A percentile compares a stretch with the other conserved stretches of the same genome.
These are phyloP conservation scores for Oryzias sinensis DNA, from an alignment of 2,797 vertebrate genomes.

Conservation along the genomic window DNA sequence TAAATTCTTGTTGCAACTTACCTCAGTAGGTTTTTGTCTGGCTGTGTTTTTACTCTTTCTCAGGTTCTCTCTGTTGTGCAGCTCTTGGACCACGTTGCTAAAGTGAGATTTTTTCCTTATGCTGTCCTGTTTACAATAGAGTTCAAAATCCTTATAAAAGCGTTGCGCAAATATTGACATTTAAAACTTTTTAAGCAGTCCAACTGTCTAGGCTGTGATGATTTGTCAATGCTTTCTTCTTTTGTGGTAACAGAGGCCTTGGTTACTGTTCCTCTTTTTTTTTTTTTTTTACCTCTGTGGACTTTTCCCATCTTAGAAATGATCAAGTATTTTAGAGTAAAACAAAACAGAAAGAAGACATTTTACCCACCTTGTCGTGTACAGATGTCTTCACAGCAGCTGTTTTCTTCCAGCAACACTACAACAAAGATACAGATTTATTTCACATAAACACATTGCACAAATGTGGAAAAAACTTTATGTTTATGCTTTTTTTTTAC, in stretches of 20 bases:
- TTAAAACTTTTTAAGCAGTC: background rate
- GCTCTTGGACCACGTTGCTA: conserved; percentile 73
- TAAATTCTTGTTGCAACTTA: conserved; percentile 18
- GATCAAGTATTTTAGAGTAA: conserved; percentile 9
- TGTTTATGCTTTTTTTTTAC: conserved; percentile 40
- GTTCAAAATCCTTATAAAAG: conserved; percentile 1
- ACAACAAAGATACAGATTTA: conserved; percentile 19
- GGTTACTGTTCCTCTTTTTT: conserved; percentile 52
- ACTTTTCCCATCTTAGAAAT: conserved; percentile 5
- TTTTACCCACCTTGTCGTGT: conserved; percentile 39
- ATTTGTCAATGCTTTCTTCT: conserved; percentile 1
- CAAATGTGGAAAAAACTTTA: background rate
- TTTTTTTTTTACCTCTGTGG: background rate
- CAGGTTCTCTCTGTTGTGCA: conserved; percentile 59
- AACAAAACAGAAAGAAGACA: conserved; percentile 1
- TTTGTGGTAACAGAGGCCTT: background rate
- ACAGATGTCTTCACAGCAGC: conserved; percentile 19
- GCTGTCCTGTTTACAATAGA: conserved; percentile 37
- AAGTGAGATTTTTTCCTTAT: conserved; percentile 54
- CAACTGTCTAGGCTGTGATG: background rate
- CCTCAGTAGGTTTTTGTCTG: conserved; percentile 34
- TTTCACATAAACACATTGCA: background rate
- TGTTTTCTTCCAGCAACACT: conserved; percentile 42
- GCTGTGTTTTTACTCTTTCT: conserved; percentile 17
- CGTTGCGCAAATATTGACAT: background rate